These are phyloP conservation scores for Molothrus aeneus DNA, from an alignment of 2,797 vertebrate genomes.

Conservation along the genomic window DNA sequence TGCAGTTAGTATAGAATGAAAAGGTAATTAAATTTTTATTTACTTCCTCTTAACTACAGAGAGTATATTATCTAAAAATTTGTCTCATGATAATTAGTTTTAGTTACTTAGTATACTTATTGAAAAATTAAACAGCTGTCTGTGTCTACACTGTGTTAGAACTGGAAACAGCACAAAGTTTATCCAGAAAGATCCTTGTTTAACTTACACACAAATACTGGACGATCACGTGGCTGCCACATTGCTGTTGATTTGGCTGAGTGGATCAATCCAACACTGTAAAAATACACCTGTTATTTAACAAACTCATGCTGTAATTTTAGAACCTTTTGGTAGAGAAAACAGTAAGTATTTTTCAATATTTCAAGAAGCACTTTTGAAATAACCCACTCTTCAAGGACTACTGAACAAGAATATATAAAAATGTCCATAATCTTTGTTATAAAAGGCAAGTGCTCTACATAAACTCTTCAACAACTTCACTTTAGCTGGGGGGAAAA, in stretches of 20 bases:
- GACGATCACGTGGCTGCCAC: background rate
- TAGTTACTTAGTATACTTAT: constrained; percentile 48
- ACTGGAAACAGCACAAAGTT: background rate
- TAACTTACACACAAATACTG: background rate
- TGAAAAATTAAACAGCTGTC: background rate
- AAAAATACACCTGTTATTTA: constrained; percentile 2
- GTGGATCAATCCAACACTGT: background rate
- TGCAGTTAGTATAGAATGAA: background rate
- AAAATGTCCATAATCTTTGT: background rate
- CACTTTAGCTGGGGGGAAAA: background rate
- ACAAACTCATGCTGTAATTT: background rate
- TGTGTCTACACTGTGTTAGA: background rate
- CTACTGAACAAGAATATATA: background rate
- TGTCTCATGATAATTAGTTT: constrained; percentile 1
- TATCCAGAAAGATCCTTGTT: background rate
- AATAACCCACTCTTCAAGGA: constrained; percentile 51
- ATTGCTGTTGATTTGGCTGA: background rate
- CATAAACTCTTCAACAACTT: background rate
- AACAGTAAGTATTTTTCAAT: constrained; percentile 12
- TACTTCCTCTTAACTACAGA: constrained; percentile 19
- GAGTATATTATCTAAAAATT: constrained; percentile 29
- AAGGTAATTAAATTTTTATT: constrained; percentile 8
- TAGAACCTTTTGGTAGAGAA: background rate
- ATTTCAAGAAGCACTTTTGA: constrained; percentile 33
- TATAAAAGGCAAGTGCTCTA: background rate